Base-by-base conservation (phyloP, 2,113 vertebrate genomes). In the Peucedramus taeniatus region DNA sequence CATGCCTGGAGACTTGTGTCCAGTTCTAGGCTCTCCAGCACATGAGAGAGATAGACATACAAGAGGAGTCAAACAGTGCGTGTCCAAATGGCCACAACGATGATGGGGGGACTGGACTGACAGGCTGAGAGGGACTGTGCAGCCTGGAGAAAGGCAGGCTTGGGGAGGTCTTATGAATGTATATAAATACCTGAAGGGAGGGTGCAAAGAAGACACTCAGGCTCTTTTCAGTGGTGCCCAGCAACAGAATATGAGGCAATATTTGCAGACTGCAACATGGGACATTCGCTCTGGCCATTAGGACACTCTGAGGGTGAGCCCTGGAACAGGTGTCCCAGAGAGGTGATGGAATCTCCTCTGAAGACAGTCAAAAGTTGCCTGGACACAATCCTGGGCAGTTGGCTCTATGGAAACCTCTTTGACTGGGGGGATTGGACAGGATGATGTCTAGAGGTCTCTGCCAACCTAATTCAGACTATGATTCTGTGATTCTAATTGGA, bases 31-130 rank as follows among this genome's bases (percentile, higher is more conserved):
- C 40, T 68, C 27, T 60, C 33, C 27, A 49, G 54, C 23, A n/a
- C 60, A 24, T 0, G 0, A 42, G 27, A 74, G 53, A 61, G 31
- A 18, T 11, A 16, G 31, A 42, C 23, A 24, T 3, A 33, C 27
- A 7, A 49, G 15, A 68, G 11, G 15, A 60, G 40, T 37, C n/a
- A 22, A 68, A 42, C 15, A n/a, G n/a, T n/a, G n/a, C n/a, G n/a
- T n/a, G n/a, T n/a, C n/a, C n/a, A 74, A 86, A 86, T 8, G 13
- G 31, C 68, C 68, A 54, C 40, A 47, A 15, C 0, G 1, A 10
- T 16, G 11, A 15, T 1, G 11, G 26, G 21, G 30, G 9, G 4
- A 18, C 20, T 16, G 60, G 22, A 60, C 20, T 45, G 53, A 42
- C 27, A 61, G 30, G 9, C 53, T 33, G 26, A 42, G 24, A 72